phyloP scores from a whole-genome alignment of 2,797 vertebrate species.

The Amblyraja radiata region DNA sequence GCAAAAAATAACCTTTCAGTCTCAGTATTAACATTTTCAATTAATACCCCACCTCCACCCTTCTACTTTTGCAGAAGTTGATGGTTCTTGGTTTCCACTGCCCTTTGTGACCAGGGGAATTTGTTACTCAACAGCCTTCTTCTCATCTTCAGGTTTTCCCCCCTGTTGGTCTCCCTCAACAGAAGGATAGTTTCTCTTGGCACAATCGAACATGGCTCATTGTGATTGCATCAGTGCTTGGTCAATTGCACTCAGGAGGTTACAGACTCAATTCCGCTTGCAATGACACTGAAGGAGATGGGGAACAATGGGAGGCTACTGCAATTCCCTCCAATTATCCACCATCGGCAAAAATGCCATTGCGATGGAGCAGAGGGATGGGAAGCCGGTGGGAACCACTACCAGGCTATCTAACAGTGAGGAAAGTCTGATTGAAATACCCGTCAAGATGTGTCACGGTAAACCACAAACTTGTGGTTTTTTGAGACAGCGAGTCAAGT shows the following conservation, averaged over 20 bases:
- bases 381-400: neutral
- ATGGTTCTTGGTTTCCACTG: neutral
- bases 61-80: no score
- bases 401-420: neutral
- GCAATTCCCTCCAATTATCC: neutral
- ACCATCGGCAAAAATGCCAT: neutral
- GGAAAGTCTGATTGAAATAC: constrained; percentile 23
- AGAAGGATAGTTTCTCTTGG: neutral
- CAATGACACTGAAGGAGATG: neutral
- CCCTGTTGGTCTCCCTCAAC: neutral
- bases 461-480: constrained; percentile 22
- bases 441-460: constrained; percentile 27
- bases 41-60: no score
- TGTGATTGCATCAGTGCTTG: neutral
- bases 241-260: no score
- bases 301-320: neutral
- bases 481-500: neutral
- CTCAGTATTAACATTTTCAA: neutral
- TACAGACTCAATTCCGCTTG: neutral
- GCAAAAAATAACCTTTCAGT: neutral
- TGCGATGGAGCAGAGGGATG: neutral
- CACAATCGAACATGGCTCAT: neutral
- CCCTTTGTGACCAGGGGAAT: neutral
- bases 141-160: neutral
- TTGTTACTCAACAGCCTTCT: neutral